Conservation (phyloP, 1,140 invertebrate species). For the Brachionus rubens region DNA sequence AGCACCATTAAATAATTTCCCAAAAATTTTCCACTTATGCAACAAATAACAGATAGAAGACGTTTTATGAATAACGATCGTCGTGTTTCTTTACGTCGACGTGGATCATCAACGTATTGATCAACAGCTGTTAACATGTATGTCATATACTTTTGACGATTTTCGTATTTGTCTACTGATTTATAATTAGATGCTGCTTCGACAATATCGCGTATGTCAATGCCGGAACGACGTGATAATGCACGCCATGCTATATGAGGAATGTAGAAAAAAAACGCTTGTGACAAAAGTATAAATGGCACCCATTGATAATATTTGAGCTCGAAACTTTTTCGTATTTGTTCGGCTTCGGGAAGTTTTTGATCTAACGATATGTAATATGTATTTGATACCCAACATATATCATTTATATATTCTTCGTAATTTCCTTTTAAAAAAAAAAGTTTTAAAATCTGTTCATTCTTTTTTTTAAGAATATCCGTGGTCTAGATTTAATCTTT, state of each 20-base stretch:
- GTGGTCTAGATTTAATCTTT: neutral
- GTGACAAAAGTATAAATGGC: slow-evolving; percentile 48
- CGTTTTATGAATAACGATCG: neutral
- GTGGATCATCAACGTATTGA: slow-evolving; percentile 46
- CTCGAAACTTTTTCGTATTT: slow-evolving; percentile 8
- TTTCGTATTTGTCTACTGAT: slow-evolving; percentile 46
- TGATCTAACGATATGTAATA: slow-evolving; percentile 40
- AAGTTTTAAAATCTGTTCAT: neutral
- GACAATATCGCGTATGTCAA: slow-evolving; percentile 47
- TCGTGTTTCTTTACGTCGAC: slow-evolving; percentile 32
- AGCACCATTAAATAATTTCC: slow-evolving; percentile 61
- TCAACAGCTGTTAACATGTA: slow-evolving; percentile 42
- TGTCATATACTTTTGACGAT: slow-evolving; percentile 44
- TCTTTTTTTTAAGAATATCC: neutral
- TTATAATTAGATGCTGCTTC: slow-evolving; percentile 46
- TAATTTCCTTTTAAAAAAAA: neutral
- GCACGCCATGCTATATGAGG: slow-evolving; percentile 48
- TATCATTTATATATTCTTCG: slow-evolving; percentile 41
- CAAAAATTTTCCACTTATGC: slow-evolving; percentile 57
- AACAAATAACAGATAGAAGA: slow-evolving; percentile 47
- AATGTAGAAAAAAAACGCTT: slow-evolving; percentile 49
- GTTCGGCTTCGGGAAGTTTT: slow-evolving; percentile 40
- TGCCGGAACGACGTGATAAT: slow-evolving; percentile 48
- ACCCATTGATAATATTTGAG: slow-evolving; percentile 49
- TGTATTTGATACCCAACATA: slow-evolving; percentile 45